A percentile compares a stretch with the other conserved stretches of the same genome.
These are phyloP conservation scores for Drosophila kuntzei DNA, from an alignment of 2,888 invertebrate genomes.

Conservation along the genomic window DNA sequence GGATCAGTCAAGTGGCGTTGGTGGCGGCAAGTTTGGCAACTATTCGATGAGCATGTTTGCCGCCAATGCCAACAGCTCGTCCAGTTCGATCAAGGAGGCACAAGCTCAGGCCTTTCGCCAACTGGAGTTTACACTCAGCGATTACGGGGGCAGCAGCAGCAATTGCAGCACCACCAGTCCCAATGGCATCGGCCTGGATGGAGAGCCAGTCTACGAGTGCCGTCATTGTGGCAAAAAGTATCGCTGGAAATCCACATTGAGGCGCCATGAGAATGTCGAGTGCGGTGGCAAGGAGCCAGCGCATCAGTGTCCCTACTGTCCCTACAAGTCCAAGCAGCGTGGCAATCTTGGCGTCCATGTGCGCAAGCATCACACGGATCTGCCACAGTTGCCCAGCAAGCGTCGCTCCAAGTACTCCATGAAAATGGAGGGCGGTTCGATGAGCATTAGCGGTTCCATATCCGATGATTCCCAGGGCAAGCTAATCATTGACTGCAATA, in stretches of 20 bases:
- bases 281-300: constrained; percentile 93
- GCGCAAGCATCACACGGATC: constrained; percentile 90
- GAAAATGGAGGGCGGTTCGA: constrained; percentile 50
- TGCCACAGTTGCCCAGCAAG: constrained; percentile 85
- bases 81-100: constrained; percentile 65
- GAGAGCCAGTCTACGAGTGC: constrained; percentile 88
- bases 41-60: constrained; percentile 51
- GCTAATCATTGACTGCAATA: constrained; percentile 80
- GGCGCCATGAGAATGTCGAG: constrained; percentile 93
- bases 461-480: constrained; percentile 81
- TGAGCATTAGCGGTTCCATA: constrained; percentile 60
- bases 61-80: constrained; percentile 44
- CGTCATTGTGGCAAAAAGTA: constrained; percentile 94
- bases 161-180: constrained; percentile 85
- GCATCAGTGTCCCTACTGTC: constrained; percentile 92
- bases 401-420: constrained; percentile 92
- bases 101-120: constrained; percentile 83
- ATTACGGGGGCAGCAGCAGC: constrained; percentile 75
- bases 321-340: constrained; percentile 92
- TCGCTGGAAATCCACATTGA: constrained; percentile 94
- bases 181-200: constrained; percentile 87
- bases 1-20: constrained; percentile 70
- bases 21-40: constrained; percentile 53
- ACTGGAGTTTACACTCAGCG: constrained; percentile 82
- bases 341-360: constrained; percentile 93